Evolutionary conservation across 2,113 vertebrate species (phyloP).

Genomic region (Eurypyga helias): DNA sequence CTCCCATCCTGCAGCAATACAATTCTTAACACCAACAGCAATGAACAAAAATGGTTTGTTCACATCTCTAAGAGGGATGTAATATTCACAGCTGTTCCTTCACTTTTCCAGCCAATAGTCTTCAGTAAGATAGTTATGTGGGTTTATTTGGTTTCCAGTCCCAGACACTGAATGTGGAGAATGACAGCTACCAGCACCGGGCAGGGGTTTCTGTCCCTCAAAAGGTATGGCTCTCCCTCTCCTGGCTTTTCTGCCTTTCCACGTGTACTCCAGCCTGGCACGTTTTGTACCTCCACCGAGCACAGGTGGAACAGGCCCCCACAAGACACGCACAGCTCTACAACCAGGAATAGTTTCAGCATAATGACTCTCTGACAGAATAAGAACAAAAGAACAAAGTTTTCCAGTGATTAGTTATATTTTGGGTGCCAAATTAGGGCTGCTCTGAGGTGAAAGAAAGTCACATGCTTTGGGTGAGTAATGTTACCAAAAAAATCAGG

Average conservation of each 20-base stretch:
- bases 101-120: background rate
- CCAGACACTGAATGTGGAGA: background rate
- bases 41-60: background rate
- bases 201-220: background rate
- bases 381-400: slow-evolving; percentile 22
- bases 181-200: background rate
- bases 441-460: slow-evolving; percentile 28
- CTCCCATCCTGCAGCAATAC: background rate
- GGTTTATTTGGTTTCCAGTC: background rate
- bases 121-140: background rate
- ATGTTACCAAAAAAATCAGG: background rate
- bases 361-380: background rate
- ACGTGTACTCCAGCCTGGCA: background rate
- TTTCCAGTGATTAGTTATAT: slow-evolving; percentile 41
- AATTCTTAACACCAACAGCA: background rate
- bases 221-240: background rate
- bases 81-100: background rate
- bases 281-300: background rate
- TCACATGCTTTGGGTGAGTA: background rate
- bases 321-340: background rate
- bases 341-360: slow-evolving; percentile 2
- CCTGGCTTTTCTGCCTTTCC: background rate
- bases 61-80: background rate
- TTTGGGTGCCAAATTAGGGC: slow-evolving; percentile 21
- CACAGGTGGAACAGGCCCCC: background rate